phyloP scores from a whole-genome alignment of 1,140 invertebrate genomes.

The Papilio machaon region DNA sequence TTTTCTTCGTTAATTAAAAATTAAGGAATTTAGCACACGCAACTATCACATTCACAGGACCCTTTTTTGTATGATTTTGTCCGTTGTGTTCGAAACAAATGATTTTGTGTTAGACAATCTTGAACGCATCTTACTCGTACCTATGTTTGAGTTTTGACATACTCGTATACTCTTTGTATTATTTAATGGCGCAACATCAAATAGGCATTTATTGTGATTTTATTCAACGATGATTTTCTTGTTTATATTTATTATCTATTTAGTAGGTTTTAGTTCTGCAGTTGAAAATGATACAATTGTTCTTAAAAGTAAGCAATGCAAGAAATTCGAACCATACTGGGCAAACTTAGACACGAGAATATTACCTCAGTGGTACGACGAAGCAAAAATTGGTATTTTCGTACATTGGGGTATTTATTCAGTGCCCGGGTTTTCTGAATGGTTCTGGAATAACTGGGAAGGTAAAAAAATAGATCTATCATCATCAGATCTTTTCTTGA shows the following conservation, averaged over 20 bases:
- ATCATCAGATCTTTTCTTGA: background rate
- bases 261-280: background rate
- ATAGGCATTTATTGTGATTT: background rate
- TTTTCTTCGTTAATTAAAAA: too few species aligned
- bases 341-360: slow-evolving; percentile 91
- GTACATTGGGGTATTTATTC: slow-evolving; percentile 97
- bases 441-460: slow-evolving; percentile 93
- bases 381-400: slow-evolving; percentile 95
- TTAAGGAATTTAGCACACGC: too few species aligned
- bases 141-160: background rate
- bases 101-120: background rate
- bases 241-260: slow-evolving; percentile 2
- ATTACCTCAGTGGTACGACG: slow-evolving; percentile 94
- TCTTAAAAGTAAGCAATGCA: slow-evolving; percentile 8
- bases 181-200: slow-evolving; percentile 6
- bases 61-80: background rate
- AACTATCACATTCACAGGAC: too few species aligned
- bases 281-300: background rate
- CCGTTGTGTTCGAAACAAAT: background rate
- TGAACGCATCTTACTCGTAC: background rate
- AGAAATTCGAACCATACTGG: slow-evolving; percentile 86
- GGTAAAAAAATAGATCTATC: slow-evolving; percentile 70
- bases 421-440: slow-evolving; percentile 93
- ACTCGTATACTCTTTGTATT: background rate
- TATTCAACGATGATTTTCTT: background rate